Base-by-base conservation (phyloP, 2,888 invertebrate species). In the Oegoconia quadripuncta region DNA sequence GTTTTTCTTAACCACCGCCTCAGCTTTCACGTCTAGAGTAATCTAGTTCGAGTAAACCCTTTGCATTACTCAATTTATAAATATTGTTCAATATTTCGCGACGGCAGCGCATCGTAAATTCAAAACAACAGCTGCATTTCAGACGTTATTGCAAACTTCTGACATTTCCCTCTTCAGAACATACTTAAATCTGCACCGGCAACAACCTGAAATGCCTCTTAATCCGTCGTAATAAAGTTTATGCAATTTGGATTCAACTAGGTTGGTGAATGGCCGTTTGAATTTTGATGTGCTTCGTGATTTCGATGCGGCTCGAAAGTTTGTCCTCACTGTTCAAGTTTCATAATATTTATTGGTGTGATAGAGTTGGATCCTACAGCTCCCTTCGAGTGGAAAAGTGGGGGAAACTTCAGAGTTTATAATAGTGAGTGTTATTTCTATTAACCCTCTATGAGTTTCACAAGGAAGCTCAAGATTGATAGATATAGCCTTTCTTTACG, bases 201-300 rank as follows among this genome's bases (percentile, higher is more conserved):
- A 9, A n/a, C 17, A 17, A 7, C 30, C 2, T 4, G 14, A 27
- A 27, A 12, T 27, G 2, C 12, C 4, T 8, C 30, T 6, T 30
- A 30, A 17, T 17, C 18, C 30, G 2, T 18, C 3, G 18, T 7
- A 17, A 17, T 30, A 17, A 18, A 18, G 18, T 30, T 11, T 30
- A 9, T 12, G n/a, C 14, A 5, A 1, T 12, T 27, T 27, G 27
- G 3, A 27, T n/a, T n/a, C 2, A 3, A 3, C 8, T 2, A n/a
- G 7, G 12, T 18, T 32, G 20, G 32, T 32, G 5, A 31, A 14
- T 32, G 15, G 29, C 11, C n/a, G 34, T 11, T 35, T 38, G 38
- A 34, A 36, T 39, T 28, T 33, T 35, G 36, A 36, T 33, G 36
- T 12, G 32, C 11, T 37, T 18, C 13, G 17, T 17, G 34, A 27